Base-by-base conservation (phyloP, 1,140 invertebrate genomes). In the Rhyacophila brunnea region DNA sequence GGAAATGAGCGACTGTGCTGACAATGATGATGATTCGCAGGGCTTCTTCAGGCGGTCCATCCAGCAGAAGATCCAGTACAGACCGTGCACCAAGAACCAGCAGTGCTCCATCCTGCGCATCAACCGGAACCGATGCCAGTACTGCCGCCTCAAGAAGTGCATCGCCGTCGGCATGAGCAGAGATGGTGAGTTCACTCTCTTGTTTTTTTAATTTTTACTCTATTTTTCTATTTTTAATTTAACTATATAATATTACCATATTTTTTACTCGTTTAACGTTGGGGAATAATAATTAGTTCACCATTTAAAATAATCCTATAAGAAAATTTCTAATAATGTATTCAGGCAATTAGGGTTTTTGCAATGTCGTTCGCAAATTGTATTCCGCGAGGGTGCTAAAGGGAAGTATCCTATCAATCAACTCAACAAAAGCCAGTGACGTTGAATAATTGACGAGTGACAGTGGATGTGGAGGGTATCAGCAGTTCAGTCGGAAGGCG, bases 161-260 rank as follows among this genome's bases (percentile, higher is more conserved):
- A 95, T 98, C 73, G 90, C 92, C 50, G 95, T 97, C 62, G 96
- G 96, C 75, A 98, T 98, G 96, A 96, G 93, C 77, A 85, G 94
- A 81, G 95, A 98, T 85, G 95, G 95, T 98, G 69, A 86, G 85
- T 83, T 45, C 20, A n/a, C n/a, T 11, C 2, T 28, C 40, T 49
- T 34, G 13, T 60, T 40, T 40, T 6, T 40, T 40, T 15, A 28
- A 5, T 28, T 28, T 5, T 28, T 9, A n/a, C n/a, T n/a, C n/a
- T n/a, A 28, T 28, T 28, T 5, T 28, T 28, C 23, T 28, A 28
- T 9, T 28, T 28, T 28, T 5, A 28, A 28, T 28, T 28, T 28
- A 28, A n/a, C n/a, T n/a, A n/a, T n/a, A n/a, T n/a, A n/a, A n/a
- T n/a, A n/a, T n/a, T n/a, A n/a, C n/a, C n/a, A n/a, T n/a, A n/a